phyloP scores from a whole-genome alignment of 2,888 invertebrate genomes.

The Poecilus cupreus region DNA sequence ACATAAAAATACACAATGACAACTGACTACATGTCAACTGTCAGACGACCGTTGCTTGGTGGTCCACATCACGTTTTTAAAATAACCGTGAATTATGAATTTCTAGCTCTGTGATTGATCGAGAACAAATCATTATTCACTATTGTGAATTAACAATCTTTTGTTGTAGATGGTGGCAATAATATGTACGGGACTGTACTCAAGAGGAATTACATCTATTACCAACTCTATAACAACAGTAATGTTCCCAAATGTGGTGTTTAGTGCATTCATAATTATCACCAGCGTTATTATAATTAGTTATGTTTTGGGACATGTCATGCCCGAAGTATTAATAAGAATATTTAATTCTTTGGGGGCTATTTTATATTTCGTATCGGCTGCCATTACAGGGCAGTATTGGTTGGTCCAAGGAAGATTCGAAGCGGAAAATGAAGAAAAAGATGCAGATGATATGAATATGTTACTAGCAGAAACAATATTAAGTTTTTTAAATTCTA shows the following conservation, averaged over 20 bases:
- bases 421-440: conserved; percentile 47
- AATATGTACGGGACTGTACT: conserved; percentile 66
- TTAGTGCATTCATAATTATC: conserved; percentile 67
- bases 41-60: too few species aligned
- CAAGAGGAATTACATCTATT: conserved; percentile 64
- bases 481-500: conserved; percentile 64
- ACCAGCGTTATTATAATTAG: conserved; percentile 67
- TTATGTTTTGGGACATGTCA: conserved; percentile 66
- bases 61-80: too few species aligned
- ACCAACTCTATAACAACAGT: conserved; percentile 63
- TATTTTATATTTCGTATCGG: conserved; percentile 66
- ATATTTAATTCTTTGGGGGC: conserved; percentile 67
- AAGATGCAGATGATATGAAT: conserved; percentile 47
- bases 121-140: too few species aligned
- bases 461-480: conserved; percentile 63
- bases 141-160: neutral
- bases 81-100: too few species aligned
- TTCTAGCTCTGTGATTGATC: too few species aligned
- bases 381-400: conserved; percentile 62
- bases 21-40: too few species aligned
- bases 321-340: conserved; percentile 67
- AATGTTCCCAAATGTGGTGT: conserved; percentile 68
- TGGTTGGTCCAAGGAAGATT: conserved; percentile 60
- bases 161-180: conserved; percentile 65
- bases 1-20: too few species aligned